phyloP scores from a whole-genome alignment of 2,888 invertebrate genomes.

The Agrotis segetum region DNA sequence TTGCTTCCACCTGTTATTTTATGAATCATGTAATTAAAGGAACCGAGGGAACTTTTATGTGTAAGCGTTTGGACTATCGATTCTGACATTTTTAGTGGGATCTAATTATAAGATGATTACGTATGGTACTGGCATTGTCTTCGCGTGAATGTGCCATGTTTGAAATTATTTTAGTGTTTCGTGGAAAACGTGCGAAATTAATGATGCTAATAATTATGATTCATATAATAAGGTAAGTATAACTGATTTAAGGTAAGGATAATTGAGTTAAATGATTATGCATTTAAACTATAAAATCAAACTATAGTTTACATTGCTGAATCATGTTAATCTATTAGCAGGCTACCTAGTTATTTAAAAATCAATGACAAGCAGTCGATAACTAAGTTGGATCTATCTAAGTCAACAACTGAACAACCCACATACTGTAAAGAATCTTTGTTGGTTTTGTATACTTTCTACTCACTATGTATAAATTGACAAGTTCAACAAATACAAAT shows the following conservation, averaged over 20 bases:
- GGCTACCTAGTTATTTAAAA: slow-evolving; percentile 2
- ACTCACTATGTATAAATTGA: slow-evolving; percentile 48
- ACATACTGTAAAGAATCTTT: slow-evolving; percentile 27
- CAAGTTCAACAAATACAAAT: slow-evolving; percentile 39
- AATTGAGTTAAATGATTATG: not conserved
- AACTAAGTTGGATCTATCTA: slow-evolving; percentile 23
- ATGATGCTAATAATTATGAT: slow-evolving; percentile 6
- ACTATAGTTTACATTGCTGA: not conserved
- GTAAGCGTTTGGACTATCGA: slow-evolving; percentile 39
- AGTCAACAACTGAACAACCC: slow-evolving; percentile 27
- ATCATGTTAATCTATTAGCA: not conserved
- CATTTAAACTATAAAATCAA: not conserved
- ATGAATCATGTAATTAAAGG: slow-evolving; percentile 44
- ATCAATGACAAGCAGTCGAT: slow-evolving; percentile 10
- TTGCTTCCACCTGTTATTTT: slow-evolving; percentile 26
- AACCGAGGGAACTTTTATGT: slow-evolving; percentile 13
- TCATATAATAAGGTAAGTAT: not conserved
- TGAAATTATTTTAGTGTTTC: slow-evolving; percentile 30
- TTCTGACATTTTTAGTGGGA: slow-evolving; percentile 44
- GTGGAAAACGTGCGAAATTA: slow-evolving; percentile 18
- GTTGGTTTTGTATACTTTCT: slow-evolving; percentile 37
- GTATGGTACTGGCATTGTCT: slow-evolving; percentile 51
- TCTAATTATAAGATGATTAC: slow-evolving; percentile 57
- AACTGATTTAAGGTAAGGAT: not conserved
- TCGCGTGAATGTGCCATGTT: slow-evolving; percentile 45